A percentile compares a stretch with the other conserved stretches of the same genome.
Evolutionary conservation across 1,140 invertebrate species (phyloP).

Genomic region (Meloidogyne exigua): DNA sequence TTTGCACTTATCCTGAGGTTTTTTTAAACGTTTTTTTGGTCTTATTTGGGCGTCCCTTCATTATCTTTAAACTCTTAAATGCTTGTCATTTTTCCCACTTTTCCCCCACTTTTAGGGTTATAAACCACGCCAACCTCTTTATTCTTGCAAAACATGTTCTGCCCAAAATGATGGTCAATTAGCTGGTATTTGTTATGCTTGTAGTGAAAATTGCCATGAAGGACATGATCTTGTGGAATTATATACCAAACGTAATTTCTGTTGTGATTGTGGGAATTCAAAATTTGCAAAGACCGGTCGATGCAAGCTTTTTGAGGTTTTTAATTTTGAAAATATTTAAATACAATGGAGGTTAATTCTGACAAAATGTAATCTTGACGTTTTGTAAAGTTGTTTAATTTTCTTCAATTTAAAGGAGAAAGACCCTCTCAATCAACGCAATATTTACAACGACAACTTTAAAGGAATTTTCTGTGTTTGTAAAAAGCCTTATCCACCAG

Average conservation of each 20-base stretch:
- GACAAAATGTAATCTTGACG: neutral
- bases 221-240: constrained; percentile 91
- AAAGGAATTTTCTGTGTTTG: constrained; percentile 87
- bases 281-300: constrained; percentile 72
- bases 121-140: constrained; percentile 86
- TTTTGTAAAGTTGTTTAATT: constrained; percentile 15
- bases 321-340: constrained; percentile 34
- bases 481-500: constrained; percentile 88
- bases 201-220: constrained; percentile 89
- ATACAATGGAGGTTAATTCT: neutral
- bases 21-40: neutral
- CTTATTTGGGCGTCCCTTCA: constrained; percentile 7
- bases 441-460: constrained; percentile 93
- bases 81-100: neutral
- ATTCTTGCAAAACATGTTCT: constrained; percentile 87
- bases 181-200: constrained; percentile 85
- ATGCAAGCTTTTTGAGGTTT: constrained; percentile 74
- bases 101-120: constrained; percentile 74
- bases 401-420: constrained; percentile 66
- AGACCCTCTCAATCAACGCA: constrained; percentile 72
- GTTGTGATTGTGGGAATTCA: constrained; percentile 92
- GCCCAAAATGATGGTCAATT: constrained; percentile 67
- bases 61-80: neutral
- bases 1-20: constrained; percentile 59
- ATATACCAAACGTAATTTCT: constrained; percentile 91